phyloP scores from a whole-genome alignment of 2,113 vertebrate species.

The Lucifuga dentata region DNA sequence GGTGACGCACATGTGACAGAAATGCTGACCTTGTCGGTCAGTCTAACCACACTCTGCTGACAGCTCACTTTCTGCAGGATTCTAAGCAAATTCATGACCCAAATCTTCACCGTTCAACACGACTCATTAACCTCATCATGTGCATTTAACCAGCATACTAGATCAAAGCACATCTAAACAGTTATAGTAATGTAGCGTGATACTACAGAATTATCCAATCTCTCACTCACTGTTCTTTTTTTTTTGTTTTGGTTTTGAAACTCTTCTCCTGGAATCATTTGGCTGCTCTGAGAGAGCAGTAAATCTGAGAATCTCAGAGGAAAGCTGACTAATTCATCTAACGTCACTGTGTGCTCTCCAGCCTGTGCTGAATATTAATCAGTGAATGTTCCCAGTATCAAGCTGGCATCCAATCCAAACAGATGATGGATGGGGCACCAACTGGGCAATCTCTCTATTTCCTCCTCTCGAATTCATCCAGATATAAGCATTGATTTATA shows the following conservation, averaged over 20 bases:
- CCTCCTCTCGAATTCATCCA: slow-evolving; percentile 41
- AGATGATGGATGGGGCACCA: slow-evolving; percentile 78
- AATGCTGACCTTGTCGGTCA: slow-evolving; percentile 71
- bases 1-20: slow-evolving; percentile 69
- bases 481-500: slow-evolving; percentile 70
- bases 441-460: slow-evolving; percentile 60
- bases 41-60: slow-evolving; percentile 62
- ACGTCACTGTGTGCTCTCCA: slow-evolving; percentile 54
- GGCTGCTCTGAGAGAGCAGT: slow-evolving; percentile 24
- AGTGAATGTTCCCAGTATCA: slow-evolving; percentile 76
- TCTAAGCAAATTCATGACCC: slow-evolving; percentile 31
- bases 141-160: slow-evolving; percentile 30
- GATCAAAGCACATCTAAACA: slow-evolving; percentile 14
- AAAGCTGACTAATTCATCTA: slow-evolving; percentile 71
- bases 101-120: slow-evolving; percentile 10
- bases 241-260: too few species aligned
- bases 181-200: background rate
- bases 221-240: background rate
- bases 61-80: slow-evolving; percentile 56
- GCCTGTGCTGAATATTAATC: slow-evolving; percentile 78
- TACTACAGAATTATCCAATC: slow-evolving; percentile 20
- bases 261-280: slow-evolving; percentile 11
- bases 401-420: slow-evolving; percentile 72
- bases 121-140: slow-evolving; percentile 53
- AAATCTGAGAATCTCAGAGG: slow-evolving; percentile 50